Base-by-base conservation (phyloP, 2,113 vertebrate genomes). In the Machaerirhynchus nigripectus region DNA sequence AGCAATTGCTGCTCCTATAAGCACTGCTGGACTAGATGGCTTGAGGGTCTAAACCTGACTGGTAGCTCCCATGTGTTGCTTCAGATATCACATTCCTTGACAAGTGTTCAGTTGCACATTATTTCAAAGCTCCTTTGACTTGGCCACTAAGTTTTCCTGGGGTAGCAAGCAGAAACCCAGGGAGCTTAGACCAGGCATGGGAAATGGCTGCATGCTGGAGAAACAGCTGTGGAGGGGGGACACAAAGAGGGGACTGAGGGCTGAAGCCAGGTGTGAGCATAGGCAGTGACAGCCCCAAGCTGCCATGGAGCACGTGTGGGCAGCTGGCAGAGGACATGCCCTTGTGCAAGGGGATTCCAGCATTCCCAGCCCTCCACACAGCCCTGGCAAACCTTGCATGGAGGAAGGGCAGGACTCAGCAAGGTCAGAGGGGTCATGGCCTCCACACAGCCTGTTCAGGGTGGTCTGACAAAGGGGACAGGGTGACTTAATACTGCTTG, bases 401-500 rank as follows among this genome's bases (percentile, higher is more conserved):
- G 40, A 82, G 53, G n/a, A 39, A 64, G 19, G 55, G 61, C 47
- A 81, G 59, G 27, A 81, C 37, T 49, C 17, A 27, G 42, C 37
- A 77, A 53, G 46, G 37, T 46, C 33, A 46, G 17, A 65, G 28
- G 31, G 26, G 20, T 27, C 46, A n/a, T 6, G n/a, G 59, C 19
- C 28, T 76, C 71, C 63, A 46, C 35, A 49, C 11, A 71, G 23
- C 26, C 68, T 59, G 39, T 21, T 59, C 33, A 46, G 39, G 69
- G 60, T 1, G 2, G 15, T 56, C 30, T 80, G 63, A 49, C 31
- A 61, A 73, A 57, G 39, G 15, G 19, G 26, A 56, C 31, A 60
- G 50, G 27, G 14, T 3, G 5, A 78, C 39, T 20, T 30, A 65
- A 35, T 30, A 28, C 26, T 0, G 0, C 11, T 17, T 46, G 16